phyloP scores from a whole-genome alignment of 2,113 vertebrate species.

The Corydoras maculifer region DNA sequence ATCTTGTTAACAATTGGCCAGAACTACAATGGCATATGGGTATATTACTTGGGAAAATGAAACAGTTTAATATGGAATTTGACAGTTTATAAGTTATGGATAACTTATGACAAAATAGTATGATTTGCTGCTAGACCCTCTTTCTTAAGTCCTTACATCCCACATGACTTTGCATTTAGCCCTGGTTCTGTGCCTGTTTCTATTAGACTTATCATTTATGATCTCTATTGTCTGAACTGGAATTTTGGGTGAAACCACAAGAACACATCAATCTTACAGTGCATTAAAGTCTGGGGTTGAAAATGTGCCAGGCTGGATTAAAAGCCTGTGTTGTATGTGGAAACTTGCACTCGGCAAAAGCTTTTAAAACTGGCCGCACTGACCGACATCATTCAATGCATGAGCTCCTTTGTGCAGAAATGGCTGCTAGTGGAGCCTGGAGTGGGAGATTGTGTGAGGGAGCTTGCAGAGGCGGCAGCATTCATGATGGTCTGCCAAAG shows the following conservation, averaged over 20 bases:
- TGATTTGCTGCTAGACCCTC: too few relatives aligned
- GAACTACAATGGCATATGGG: too few relatives aligned
- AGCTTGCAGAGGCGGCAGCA: not conserved
- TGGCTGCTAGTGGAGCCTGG: not conserved
- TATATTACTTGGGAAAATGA: too few relatives aligned
- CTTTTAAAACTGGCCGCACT: not conserved
- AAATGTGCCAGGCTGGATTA: not conserved
- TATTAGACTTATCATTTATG: too few relatives aligned
- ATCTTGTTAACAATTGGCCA: too few relatives aligned
- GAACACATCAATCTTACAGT: not conserved
- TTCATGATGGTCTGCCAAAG: slow-evolving; percentile 13
- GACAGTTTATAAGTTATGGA: too few relatives aligned
- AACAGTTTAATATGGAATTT: too few relatives aligned
- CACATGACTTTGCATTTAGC: too few relatives aligned
- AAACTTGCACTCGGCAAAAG: not conserved
- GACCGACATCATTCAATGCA: not conserved
- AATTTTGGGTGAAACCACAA: not conserved
- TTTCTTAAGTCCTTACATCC: too few relatives aligned
- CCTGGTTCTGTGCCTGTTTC: too few relatives aligned
- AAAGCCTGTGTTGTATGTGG: not conserved
- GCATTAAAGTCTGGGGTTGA: not conserved
- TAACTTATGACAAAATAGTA: too few relatives aligned
- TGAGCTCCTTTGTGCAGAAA: not conserved
- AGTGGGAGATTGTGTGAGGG: not conserved
- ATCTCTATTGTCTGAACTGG: too few relatives aligned